A percentile compares a stretch with the other conserved stretches of the same genome.
phyloP scores from a whole-genome alignment of 2,113 vertebrate species.

The Misgurnus mizolepis region DNA sequence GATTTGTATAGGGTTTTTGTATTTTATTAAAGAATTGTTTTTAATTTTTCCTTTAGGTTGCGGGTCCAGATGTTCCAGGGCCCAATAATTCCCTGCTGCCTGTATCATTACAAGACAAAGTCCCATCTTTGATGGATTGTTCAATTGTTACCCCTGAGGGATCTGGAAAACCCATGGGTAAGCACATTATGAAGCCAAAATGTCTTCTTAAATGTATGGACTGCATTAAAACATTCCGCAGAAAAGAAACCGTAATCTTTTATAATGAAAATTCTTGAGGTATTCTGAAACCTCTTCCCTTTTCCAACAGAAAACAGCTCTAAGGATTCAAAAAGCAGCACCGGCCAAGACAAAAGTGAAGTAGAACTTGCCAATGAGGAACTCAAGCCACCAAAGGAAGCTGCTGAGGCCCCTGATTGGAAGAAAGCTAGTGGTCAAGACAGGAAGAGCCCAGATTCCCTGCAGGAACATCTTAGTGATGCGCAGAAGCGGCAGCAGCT shows the following conservation, averaged over 20 bases:
- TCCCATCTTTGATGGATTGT: conserved; percentile 77
- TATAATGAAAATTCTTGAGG: conserved; percentile 2
- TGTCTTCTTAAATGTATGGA: conserved; percentile 8
- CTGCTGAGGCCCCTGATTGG: conserved; percentile 88
- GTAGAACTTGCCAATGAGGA: conserved; percentile 88
- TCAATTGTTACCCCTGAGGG: conserved; percentile 79
- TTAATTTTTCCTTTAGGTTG: conserved; percentile 76
- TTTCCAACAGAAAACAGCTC: conserved; percentile 81
- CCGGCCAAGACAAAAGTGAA: conserved; percentile 80
- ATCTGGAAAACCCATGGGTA: conserved; percentile 87
- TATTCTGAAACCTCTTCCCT: neutral
- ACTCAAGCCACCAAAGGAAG: conserved; percentile 87
- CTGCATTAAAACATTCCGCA: conserved; percentile 4
- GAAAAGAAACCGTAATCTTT: conserved; percentile 4
- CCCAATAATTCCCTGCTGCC: conserved; percentile 87
- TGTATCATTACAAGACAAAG: conserved; percentile 86
- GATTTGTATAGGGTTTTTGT: neutral
- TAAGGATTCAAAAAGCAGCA: conserved; percentile 80
- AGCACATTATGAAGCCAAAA: conserved; percentile 24
- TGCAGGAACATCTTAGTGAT: conserved; percentile 88
- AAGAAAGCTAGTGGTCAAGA: conserved; percentile 86
- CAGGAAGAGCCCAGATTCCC: conserved; percentile 79
- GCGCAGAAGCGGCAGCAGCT: conserved; percentile 94
- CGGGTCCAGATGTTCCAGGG: conserved; percentile 89
- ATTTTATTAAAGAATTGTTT: neutral